phyloP scores from a whole-genome alignment of 2,888 invertebrate genomes.

The Macrosoma leucophasiata region DNA sequence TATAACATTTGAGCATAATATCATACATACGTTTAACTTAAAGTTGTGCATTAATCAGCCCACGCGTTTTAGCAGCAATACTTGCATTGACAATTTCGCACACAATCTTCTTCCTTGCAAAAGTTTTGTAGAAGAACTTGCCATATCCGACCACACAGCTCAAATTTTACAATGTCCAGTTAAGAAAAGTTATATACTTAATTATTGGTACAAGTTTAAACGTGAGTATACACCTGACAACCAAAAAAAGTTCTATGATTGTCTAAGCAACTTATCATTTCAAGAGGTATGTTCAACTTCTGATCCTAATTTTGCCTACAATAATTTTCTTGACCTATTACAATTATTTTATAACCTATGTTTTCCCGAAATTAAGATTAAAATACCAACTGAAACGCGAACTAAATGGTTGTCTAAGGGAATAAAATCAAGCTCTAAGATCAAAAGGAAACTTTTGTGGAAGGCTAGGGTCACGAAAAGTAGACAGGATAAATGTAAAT shows the following conservation, averaged over 20 bases:
- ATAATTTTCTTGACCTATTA: no score
- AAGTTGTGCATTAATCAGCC: neutral
- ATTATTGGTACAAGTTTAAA: neutral
- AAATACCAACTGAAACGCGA: no score
- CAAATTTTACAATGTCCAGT: conserved; percentile 1
- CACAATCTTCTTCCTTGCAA: neutral
- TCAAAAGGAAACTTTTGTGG: neutral
- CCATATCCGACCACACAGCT: conserved; percentile 1
- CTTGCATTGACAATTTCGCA: no score
- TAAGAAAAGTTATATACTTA: neutral
- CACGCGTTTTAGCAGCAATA: conserved; percentile 1
- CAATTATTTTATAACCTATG: no score
- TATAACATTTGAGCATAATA: conserved; percentile 1
- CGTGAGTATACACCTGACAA: no score
- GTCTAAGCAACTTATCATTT: neutral
- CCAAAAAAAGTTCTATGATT: conserved; percentile 1
- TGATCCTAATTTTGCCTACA: no score
- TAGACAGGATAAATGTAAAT: neutral
- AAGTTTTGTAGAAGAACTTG: conserved; percentile 1
- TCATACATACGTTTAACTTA: neutral
- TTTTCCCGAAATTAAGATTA: no score
- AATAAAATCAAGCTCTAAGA: no score
- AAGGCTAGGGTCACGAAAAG: neutral
- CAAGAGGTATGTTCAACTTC: no score
- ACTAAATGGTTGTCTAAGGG: no score